Evolutionary conservation across 2,888 invertebrate genomes (phyloP).

Genomic region (Metalampra italica): DNA sequence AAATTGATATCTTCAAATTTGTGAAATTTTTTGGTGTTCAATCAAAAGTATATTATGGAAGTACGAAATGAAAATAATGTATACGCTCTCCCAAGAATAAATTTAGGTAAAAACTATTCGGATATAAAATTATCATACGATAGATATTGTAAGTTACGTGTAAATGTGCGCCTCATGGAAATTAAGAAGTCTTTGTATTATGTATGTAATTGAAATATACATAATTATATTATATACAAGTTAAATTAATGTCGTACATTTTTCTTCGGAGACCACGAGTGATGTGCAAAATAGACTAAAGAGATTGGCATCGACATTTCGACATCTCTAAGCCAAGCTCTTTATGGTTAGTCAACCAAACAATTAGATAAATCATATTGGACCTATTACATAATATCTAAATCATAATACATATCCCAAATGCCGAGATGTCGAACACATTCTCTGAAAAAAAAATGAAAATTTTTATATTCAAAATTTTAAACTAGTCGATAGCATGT

Average conservation of each 20-base stretch:
- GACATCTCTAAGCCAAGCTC: slow-evolving; percentile 35
- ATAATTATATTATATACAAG: slow-evolving; percentile 75
- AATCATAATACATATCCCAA: slow-evolving; percentile 68
- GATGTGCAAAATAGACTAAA: slow-evolving; percentile 53
- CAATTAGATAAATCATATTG: slow-evolving; percentile 16
- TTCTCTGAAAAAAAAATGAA: slow-evolving; percentile 42
- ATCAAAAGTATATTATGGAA: slow-evolving; percentile 68
- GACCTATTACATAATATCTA: slow-evolving; percentile 25
- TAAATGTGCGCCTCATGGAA: slow-evolving; percentile 74
- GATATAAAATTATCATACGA: slow-evolving; percentile 74
- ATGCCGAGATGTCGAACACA: slow-evolving; percentile 64
- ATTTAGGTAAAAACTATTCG: slow-evolving; percentile 74
- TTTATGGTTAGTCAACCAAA: slow-evolving; percentile 22
- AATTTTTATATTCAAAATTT: slow-evolving; percentile 75
- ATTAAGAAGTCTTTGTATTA: slow-evolving; percentile 75
- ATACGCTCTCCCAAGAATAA: slow-evolving; percentile 75
- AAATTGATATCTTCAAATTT: slow-evolving; percentile 72
- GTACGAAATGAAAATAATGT: slow-evolving; percentile 71
- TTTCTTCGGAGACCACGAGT: slow-evolving; percentile 68
- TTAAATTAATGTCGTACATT: slow-evolving; percentile 69
- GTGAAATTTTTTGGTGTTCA: slow-evolving; percentile 77
- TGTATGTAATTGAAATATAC: slow-evolving; percentile 76
- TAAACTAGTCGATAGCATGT: slow-evolving; percentile 73
- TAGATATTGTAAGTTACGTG: slow-evolving; percentile 70
- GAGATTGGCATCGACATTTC: slow-evolving; percentile 59